Evolutionary conservation across 2,888 invertebrate genomes (phyloP), one percentile per base, ranked within the genome.

Genomic region (Orthosia gracilis): DNA sequence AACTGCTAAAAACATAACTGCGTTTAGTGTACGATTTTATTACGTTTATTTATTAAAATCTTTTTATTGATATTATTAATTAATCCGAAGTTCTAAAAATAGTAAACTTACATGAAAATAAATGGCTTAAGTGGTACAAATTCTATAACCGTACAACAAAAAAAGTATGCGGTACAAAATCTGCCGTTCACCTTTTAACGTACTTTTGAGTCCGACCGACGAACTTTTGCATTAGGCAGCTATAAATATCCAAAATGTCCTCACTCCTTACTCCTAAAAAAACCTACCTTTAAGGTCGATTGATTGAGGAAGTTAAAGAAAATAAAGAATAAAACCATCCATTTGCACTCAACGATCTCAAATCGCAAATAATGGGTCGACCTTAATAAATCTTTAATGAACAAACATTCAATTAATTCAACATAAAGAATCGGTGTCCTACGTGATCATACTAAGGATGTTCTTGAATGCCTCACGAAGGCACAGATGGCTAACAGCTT

Each of bases 301-400:
- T 45, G 17, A 74, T 54, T 61, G 64, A 73, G 73, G 68, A 82
- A 77, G 66, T 61, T 49, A 31, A 26, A 59, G n/a, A 47, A 77
- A 68, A 64, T 49, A 31, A 26, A 64, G n/a, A 54, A 26, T n/a
- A n/a, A 49, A 63, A 47, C 54, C 65, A 57, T 40, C 40, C 21
- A 21, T 21, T 15, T 31, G 49, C 12, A 55, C 31, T 31, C 31
- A 82, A 54, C 18, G 45, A 63, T 4, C 40, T 5, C 49, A 58
- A 68, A 57, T 65, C 26, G 69, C 67, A 73, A 70, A 73, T 70
- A 67, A 65, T 67, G 40, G 54, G n/a, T 47, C 17, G 70, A 61
- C 73, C 84, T 77, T 70, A 73, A 59, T 72, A 71, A 50, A 68
- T 40, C 40, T 23, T 31, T 70, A 65, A 84, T 76, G 58, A 68